Base-by-base conservation (phyloP, 2,888 invertebrate species). In the Papilio elwesi region DNA sequence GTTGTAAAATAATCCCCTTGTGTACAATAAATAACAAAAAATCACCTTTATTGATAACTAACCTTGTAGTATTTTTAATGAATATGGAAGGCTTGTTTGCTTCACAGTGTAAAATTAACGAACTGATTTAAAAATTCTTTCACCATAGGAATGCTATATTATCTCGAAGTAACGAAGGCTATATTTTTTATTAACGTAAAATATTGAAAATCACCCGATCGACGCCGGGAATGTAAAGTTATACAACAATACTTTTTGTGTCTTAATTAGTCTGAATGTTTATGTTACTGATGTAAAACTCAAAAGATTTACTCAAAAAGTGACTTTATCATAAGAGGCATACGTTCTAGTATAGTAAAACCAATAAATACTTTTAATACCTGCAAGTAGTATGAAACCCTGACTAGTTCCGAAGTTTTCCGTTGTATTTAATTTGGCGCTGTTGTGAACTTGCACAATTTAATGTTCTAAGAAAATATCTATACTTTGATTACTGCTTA, bases 321-420 rank as follows among this genome's bases (percentile, higher is more conserved):
- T 2, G 47, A 0, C 48, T 64, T 49, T 70, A 65, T 36, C 11
- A 0, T 0, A 26, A 53, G 0, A 1, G 4, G 15, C 0, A 55
- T 55, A 70, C 13, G 15, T 15, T 36, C 47, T 36, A 48, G 10
- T 48, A 64, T 51, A 38, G 55, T 5, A 15, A 47, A 55, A 55
- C 13, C 13, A 36, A 36, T 26, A 49, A 48, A 10, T 65, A n/a
- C 49, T 12, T 38, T 70, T 65, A 38, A 36, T 26, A n/a, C 65
- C 12, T 57, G 10, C 26, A 26, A 13, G 12, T 38, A 47, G 10
- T 12, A 52, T 15, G 11, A 65, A 57, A 6, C 49, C 48, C 9
- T 11, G 11, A 48, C 38, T 68, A 73, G 72, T 73, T 68, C 68
- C 64, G 7, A 38, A 64, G 26, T 68, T 73, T 57, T 57, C 68